These are phyloP conservation scores for Phania funesta DNA, from an alignment of 2,888 invertebrate genomes.

Conservation along the genomic window DNA sequence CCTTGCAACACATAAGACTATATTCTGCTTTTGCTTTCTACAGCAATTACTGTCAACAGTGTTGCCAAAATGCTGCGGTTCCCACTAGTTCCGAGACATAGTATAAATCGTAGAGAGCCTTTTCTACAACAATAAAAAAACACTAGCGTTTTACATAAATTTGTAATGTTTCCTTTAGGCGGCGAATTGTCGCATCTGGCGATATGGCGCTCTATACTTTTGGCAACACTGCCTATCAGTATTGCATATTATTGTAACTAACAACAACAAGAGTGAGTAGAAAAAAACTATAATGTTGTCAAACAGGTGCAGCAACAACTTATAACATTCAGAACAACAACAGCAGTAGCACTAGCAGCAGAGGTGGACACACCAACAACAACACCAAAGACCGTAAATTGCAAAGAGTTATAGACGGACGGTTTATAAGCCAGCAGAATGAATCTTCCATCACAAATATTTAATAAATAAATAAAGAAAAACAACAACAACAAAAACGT, in stretches of 20 bases:
- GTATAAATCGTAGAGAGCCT: no score
- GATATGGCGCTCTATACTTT: no score
- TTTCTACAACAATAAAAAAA: no score
- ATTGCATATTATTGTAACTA: constrained; percentile 44
- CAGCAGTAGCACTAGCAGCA: constrained; percentile 8
- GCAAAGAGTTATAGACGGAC: constrained; percentile 15
- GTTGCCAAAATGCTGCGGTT: no score
- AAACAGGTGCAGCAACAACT: constrained; percentile 67
- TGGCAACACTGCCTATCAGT: no score
- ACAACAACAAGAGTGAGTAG: not conserved
- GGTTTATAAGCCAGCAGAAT: constrained; percentile 43
- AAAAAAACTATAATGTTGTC: constrained; percentile 59
- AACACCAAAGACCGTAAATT: constrained; percentile 33
- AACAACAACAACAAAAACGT: constrained; percentile 5
- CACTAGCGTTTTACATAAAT: no score
- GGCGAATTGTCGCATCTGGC: no score
- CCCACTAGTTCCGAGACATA: no score
- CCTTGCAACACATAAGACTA: constrained; percentile 4
- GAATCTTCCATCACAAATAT: constrained; percentile 54
- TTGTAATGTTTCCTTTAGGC: no score
- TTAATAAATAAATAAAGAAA: constrained; percentile 10
- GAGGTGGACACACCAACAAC: constrained; percentile 18
- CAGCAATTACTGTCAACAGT: constrained; percentile 32
- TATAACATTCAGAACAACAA: constrained; percentile 63
- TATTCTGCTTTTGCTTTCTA: constrained; percentile 11